Base-by-base conservation (phyloP, 2,888 invertebrate species). In the Microctonus aethiopoides region DNA sequence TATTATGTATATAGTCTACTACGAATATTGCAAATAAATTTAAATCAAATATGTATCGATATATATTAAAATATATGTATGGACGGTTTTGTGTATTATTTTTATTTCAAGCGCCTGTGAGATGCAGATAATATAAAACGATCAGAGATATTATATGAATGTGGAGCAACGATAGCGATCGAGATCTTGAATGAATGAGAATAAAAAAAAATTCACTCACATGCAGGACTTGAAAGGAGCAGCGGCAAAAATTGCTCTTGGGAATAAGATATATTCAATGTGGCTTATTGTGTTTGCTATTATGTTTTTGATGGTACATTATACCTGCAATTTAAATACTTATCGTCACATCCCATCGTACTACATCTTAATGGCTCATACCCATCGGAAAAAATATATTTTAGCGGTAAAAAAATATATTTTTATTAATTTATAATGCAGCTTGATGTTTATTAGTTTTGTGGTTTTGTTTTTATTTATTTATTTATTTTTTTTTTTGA, bases 271-370 rank as follows among this genome's bases (percentile, higher is more conserved):
- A 16, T 16, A 70, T 72, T 64, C 68, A 74, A 76, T 64, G 75
- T 77, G 80, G 81, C 80, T 83, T 80, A 76, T 82, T 79, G n/a
- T n/a, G n/a, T n/a, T 84, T 84, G 81, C 84, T 73, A 83, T 83
- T 83, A 78, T 80, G 79, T 79, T 78, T 81, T 75, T 67, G 64
- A 61, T 57, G 32, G 65, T 66, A 77, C 73, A 81, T 83, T 83
- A 84, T 86, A 86, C 85, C 85, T 83, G 84, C 82, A 84, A 84
- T 84, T 84, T 80, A 75, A 75, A 73, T 69, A 67, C 78, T 79
- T 84, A 85, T 85, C 85, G 74, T 60, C 64, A 54, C 74, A 79
- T 79, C 81, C 82, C 78, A 85, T 84, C 85, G 74, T 64, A 65
- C 46, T 64, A 65, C 46, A 26, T 68, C 39, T 54, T 10, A 29